Evolutionary conservation across 2,797 vertebrate genomes (phyloP).

Genomic region (Pseudocheirus occidentalis): DNA sequence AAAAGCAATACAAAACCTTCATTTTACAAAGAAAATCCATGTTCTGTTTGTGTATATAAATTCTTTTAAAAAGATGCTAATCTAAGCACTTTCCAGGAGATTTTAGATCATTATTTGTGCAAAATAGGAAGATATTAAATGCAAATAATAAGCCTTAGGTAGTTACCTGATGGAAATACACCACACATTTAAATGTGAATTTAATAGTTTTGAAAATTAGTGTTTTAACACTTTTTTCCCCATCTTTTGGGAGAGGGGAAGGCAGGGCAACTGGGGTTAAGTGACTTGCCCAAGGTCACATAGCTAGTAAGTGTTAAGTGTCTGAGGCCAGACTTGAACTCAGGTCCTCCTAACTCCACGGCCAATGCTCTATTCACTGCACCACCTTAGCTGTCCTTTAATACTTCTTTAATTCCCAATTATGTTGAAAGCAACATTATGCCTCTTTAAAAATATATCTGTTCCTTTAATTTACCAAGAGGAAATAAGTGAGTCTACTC

Average conservation of each 20-base stretch:
- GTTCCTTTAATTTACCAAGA: not conserved
- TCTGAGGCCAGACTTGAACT: too few relatives aligned
- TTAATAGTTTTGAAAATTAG: not conserved
- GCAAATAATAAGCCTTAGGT: not conserved
- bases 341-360: too few relatives aligned
- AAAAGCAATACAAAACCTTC: not conserved
- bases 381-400: not conserved
- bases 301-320: too few relatives aligned
- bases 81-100: not conserved
- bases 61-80: constrained; percentile 3
- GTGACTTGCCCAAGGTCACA: too few relatives aligned
- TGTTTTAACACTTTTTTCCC: constrained; percentile 15
- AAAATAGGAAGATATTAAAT: not conserved
- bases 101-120: not conserved
- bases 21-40: constrained; percentile 7
- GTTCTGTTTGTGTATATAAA: not conserved
- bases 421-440: not conserved
- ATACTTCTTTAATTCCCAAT: constrained; percentile 10
- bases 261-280: too few relatives aligned
- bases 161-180: not conserved
- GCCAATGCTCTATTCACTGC: too few relatives aligned
- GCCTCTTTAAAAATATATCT: not conserved
- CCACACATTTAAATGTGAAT: constrained; percentile 9
- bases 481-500: not conserved
- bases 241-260: too few relatives aligned